Base-by-base conservation (phyloP, 1,140 invertebrate species). In the Paraescarpia echinospica region DNA sequence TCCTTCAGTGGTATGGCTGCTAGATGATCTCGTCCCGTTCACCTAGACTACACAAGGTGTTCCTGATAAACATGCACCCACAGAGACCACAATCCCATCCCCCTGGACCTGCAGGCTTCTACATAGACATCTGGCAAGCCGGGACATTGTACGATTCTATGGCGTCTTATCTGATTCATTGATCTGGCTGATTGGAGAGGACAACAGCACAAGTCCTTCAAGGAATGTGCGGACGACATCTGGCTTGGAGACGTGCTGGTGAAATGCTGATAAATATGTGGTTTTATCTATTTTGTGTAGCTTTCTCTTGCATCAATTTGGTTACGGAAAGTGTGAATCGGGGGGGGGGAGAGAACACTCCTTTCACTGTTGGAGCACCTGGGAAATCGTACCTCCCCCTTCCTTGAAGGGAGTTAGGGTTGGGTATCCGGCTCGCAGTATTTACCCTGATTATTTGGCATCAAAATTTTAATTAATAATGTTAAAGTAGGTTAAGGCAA, bases 381-480 rank as follows among this genome's bases (percentile, higher is more conserved):
- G 92, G 92, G n/a, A 92, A 92, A 92, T 92, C 92, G 31, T 91
- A 92, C 92, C 92, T 92, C 92, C 92, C 92, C 92, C 92, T 92
- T n/a, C 92, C 48, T 91, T n/a, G 12, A 92, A 91, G 88, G 92
- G 92, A 51, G 51, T 33, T 92, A 92, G 92, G 92, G 92, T 92
- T 92, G 92, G 92, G 92, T 92, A 91, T 12, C 92, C 92, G 92
- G 92, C 92, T 92, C 92, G 92, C 92, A 92, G 92, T 51, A 91
- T 41, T 48, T 91, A 35, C 48, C 48, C 35, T 77, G 12, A 77
- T 77, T 77, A 31, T 35, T 90, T 90, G 90, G 90, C 90, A 35
- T 90, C 90, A 90, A 90, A 90, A 90, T 90, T 90, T 6, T 77
- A 77, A 77, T n/a, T n/a, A n/a, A n/a, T n/a, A n/a, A 77, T 27